A percentile compares a stretch with the other conserved stretches of the same genome.
phyloP scores from a whole-genome alignment of 2,888 invertebrate species.

The Pristionchus maxplancki region DNA sequence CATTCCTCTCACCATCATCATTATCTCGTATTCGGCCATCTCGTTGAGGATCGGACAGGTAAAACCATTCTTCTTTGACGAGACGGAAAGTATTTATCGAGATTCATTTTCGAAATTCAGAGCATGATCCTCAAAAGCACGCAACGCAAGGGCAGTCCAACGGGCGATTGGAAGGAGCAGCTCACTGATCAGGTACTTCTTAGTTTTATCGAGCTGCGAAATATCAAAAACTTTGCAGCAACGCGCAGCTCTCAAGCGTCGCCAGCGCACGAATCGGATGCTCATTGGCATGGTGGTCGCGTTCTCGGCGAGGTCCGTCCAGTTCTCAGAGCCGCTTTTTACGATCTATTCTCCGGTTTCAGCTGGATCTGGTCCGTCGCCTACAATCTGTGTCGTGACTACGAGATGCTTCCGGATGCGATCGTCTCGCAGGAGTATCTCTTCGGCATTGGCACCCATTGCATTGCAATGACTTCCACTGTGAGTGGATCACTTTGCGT shows the following conservation, averaged over 20 bases:
- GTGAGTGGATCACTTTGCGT: constrained; percentile 55
- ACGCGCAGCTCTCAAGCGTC: constrained; percentile 69
- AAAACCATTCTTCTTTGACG: not conserved
- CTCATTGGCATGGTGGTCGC: constrained; percentile 72
- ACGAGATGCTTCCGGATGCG: constrained; percentile 70
- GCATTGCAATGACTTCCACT: constrained; percentile 76
- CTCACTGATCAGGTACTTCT: constrained; percentile 63
- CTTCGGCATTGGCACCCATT: constrained; percentile 75
- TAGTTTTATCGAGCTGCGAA: not conserved
- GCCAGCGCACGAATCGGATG: constrained; percentile 76
- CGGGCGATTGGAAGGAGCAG: constrained; percentile 66
- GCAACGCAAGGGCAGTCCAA: constrained; percentile 56
- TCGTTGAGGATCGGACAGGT: constrained; percentile 73
- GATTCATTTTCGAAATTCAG: too few species aligned
- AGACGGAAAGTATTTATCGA: too few species aligned
- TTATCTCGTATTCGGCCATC: constrained; percentile 75
- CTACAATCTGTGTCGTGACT: constrained; percentile 74
- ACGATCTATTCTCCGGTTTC: constrained; percentile 17
- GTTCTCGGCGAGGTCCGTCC: constrained; percentile 46
- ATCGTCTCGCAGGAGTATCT: constrained; percentile 73
- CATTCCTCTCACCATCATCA: constrained; percentile 74
- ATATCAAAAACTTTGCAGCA: constrained; percentile 61
- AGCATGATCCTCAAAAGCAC: constrained; percentile 72
- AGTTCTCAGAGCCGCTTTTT: not conserved
- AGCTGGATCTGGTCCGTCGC: constrained; percentile 75